Evolutionary conservation across 92 coral and sea anemone genomes (phyloP), one percentile per base, ranked within the genome.

Genomic region (Parazoanthus atlanticus): DNA sequence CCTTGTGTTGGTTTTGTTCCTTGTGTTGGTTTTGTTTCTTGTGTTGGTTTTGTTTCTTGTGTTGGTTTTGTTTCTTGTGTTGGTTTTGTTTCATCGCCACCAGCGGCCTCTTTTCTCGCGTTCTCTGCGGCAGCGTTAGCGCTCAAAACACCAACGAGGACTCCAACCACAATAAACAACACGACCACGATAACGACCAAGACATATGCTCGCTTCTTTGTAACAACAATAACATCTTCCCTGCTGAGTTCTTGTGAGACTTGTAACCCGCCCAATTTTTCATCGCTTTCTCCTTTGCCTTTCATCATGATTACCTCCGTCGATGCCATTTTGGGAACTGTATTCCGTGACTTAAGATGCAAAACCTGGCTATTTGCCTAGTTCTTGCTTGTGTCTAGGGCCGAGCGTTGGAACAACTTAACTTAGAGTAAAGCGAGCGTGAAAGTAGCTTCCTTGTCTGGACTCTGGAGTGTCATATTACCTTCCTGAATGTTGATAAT

Each of bases 121-220:
- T 90, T 81, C 49, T 90, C 94, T 66, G 80, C 88, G 31, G 98
- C 99, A 34, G 91, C 73, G 25, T 86, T 91, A 1, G 95, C 94
- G 85, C 98, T 96, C 34, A 96, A 88, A 67, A 96, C 98, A 26
- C 99, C 99, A 31, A 94, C 87, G 23, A 95, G 82, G 0, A 96
- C 93, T 10, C 96, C 99, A 7, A 95, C 92, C 16, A 95, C 78
- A 38, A 96, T 81, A 40, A 93, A 74, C 7, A 96, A 32, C 46
- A 75, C 67, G 8, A 95, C 26, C 25, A 93, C 91, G 31, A 88
- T 88, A 0, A 93, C 88, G 19, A 92, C 77, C 10, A 95, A 52
- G 23, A 94, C 88, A 29, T 86, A 82, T 31, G 88, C 74, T 28
- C 81, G 83, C 67, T 89, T 89, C 88, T 91, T 91, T 31, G 88